Base-by-base conservation (phyloP, 2,888 invertebrate species). In the Drosophila merina region DNA sequence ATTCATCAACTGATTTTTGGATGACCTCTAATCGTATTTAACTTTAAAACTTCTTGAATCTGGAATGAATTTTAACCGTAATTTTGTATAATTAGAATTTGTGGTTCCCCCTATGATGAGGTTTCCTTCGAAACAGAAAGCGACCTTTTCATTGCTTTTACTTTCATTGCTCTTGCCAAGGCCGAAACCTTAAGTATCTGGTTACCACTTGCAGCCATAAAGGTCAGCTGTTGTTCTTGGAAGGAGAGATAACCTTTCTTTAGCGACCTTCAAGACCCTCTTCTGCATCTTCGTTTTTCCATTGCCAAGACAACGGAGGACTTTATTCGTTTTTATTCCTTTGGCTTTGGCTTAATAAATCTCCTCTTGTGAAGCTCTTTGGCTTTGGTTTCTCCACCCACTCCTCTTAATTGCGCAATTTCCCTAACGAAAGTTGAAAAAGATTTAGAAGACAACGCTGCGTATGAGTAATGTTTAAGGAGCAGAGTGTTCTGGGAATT, bases 331-430 rank as follows among this genome's bases (percentile, higher is more conserved):
- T 80, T 59, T 63, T 68, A 33, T 54, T 75, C 20, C n/a, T 31
- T 63, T 40, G 66, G 68, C 74, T 57, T 57, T 57, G 74, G 74
- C 57, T 76, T 74, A 44, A 74, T 77, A 77, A 77, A 79, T 75
- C 71, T 67, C 72, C 45, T 45, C 57, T 56, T 52, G 25, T 30
- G 25, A 28, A 48, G 50, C 47, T 49, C 20, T 20, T 20, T 20
- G 20, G 20, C 1, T 56, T 36, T 33, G 33, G n/a, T 36, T 36
- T 47, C 26, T 48, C 40, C 30, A 25, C 51, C 42, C 36, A 20
- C 40, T 42, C 8, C 14, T 40, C 58, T 36, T 68, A 58, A 40
- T 59, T 63, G 59, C 47, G 45, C 40, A 57, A 72, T 75, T 64
- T 50, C 54, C 57, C 51, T 45, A 36, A 25, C 55, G n/a, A 52